phyloP scores from a whole-genome alignment of 2,113 vertebrate species.

The Malurus alboscapulatus region DNA sequence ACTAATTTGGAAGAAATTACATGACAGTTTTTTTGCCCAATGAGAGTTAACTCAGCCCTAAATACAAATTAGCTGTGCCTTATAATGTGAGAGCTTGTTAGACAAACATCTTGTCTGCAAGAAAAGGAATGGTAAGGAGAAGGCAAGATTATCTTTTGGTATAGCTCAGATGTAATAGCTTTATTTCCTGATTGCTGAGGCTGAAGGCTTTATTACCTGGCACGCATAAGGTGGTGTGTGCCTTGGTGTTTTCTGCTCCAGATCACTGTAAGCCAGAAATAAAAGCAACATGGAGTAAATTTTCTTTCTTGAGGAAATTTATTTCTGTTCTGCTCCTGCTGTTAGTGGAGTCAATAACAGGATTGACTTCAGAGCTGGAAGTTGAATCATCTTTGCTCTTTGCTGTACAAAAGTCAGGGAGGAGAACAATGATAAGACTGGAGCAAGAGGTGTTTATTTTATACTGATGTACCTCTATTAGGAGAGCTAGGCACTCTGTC shows the following conservation, averaged over 20 bases:
- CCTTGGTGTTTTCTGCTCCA: background rate
- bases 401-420: background rate
- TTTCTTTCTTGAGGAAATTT: background rate
- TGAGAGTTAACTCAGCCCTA: background rate
- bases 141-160: background rate
- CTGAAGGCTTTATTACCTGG: background rate
- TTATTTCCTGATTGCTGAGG: background rate
- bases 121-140: background rate
- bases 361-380: background rate
- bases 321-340: background rate
- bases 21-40: background rate
- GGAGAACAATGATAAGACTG: background rate
- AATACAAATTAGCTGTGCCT: background rate
- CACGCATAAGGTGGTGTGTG: background rate
- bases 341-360: background rate
- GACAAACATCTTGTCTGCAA: accelerated
- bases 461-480: background rate
- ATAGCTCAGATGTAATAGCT: background rate
- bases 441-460: background rate
- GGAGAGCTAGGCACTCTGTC: background rate
- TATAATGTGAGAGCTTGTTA: background rate
- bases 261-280: background rate
- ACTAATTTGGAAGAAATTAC: background rate
- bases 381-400: background rate
- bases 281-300: background rate